Conservation (phyloP, 2,797 vertebrate genomes). For the Hephaestus fuliginosus region DNA sequence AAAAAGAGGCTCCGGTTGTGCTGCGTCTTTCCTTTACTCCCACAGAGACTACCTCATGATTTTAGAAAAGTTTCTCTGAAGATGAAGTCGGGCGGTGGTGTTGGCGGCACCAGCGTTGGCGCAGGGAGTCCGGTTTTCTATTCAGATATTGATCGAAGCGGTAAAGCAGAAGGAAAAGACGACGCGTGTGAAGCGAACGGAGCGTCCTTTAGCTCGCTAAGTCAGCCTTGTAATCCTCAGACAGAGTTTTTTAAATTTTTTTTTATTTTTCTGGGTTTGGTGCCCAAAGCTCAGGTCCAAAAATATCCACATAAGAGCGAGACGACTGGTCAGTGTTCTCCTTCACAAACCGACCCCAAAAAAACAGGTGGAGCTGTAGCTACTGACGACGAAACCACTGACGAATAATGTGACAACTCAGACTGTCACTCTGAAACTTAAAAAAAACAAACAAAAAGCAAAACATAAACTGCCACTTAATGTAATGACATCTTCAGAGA, state of each 20-base stretch:
- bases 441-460: neutral
- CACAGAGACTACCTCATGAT: conserved; percentile 10
- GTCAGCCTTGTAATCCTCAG: conserved; percentile 31
- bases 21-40: conserved; percentile 25
- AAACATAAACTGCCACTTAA: neutral
- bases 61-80: conserved; percentile 25
- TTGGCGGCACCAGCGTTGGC: neutral
- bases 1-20: conserved; percentile 44
- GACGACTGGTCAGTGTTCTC: conserved; percentile 29
- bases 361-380: conserved; percentile 20
- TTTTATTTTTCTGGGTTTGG: neutral
- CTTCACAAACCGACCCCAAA: neutral
- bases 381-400: conserved; percentile 30
- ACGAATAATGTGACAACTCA: conserved; percentile 24
- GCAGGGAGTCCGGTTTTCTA: conserved; percentile 17
- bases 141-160: conserved; percentile 20
- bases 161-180: conserved; percentile 29
- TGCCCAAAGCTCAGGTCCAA: conserved; percentile 13
- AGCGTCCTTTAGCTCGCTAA: conserved; percentile 8
- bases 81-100: neutral
- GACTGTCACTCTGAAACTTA: conserved; percentile 14
- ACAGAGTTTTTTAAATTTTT: too few relatives aligned
- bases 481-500: conserved; percentile 8
- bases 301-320: conserved; percentile 13
- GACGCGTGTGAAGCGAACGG: conserved; percentile 6